Evolutionary conservation across 1,140 invertebrate species (phyloP).

Genomic region (Hypothenemus hampei): DNA sequence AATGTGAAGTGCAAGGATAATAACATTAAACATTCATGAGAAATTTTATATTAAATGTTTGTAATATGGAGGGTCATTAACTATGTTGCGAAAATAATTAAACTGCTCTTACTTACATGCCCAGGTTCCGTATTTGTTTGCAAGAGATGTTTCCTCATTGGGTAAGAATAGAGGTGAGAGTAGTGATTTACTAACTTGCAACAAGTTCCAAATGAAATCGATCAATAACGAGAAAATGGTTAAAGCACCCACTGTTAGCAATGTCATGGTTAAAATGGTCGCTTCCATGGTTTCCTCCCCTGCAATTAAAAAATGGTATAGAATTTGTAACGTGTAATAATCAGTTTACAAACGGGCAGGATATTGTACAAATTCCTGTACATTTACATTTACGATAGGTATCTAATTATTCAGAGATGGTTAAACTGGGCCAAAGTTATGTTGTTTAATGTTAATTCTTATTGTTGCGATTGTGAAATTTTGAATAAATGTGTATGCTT

Average conservation of each 20-base stretch:
- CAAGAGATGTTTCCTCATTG: slow-evolving; percentile 33
- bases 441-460: too few relatives aligned
- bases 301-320: too few relatives aligned
- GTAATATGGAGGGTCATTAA: neutral
- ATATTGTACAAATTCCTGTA: too few relatives aligned
- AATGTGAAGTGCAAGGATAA: too few relatives aligned
- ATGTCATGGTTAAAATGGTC: slow-evolving; percentile 12
- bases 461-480: too few relatives aligned
- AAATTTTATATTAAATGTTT: neutral
- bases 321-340: too few relatives aligned
- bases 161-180: slow-evolving; percentile 36
- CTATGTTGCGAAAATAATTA: neutral
- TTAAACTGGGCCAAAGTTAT: too few relatives aligned
- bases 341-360: too few relatives aligned
- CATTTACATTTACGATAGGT: too few relatives aligned
- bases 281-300: neutral
- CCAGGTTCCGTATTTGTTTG: slow-evolving; percentile 37
- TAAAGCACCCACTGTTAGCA: slow-evolving; percentile 29
- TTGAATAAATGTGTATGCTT: too few relatives aligned
- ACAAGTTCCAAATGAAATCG: slow-evolving; percentile 28
- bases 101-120: slow-evolving; percentile 33
- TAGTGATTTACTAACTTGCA: slow-evolving; percentile 29
- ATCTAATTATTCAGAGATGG: too few relatives aligned
- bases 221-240: slow-evolving; percentile 29
- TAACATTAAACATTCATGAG: too few relatives aligned